A percentile compares a stretch with the other conserved stretches of the same genome.
phyloP scores from a whole-genome alignment of 2,113 vertebrate species.

The Myrmecobius fasciatus region DNA sequence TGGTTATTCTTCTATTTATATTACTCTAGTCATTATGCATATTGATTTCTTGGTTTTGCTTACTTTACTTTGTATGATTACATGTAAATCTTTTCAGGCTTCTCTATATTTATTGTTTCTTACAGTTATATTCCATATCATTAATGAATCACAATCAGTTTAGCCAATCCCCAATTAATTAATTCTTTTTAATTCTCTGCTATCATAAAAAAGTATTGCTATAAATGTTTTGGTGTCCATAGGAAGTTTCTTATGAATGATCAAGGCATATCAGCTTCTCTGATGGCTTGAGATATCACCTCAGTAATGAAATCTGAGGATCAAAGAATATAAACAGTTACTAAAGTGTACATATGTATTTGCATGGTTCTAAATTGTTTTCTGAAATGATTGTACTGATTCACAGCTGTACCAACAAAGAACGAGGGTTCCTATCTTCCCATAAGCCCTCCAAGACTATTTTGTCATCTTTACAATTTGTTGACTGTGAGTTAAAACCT shows the following conservation, averaged over 20 bases:
- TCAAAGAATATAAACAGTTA: not conserved
- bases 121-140: not conserved
- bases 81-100: not conserved
- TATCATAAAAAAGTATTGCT: not conserved
- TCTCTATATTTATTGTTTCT: not conserved
- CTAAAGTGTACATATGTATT: no score
- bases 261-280: not conserved
- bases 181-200: not conserved
- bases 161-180: not conserved
- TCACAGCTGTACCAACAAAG: not conserved
- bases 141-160: not conserved
- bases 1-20: not conserved
- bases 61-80: not conserved
- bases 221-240: not conserved
- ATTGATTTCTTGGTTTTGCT: not conserved
- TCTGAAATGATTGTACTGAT: no score
- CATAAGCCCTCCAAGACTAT: not conserved
- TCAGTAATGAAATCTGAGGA: not conserved
- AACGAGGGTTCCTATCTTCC: not conserved
- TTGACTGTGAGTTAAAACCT: no score
- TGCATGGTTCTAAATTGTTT: no score
- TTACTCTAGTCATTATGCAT: not conserved
- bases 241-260: not conserved
- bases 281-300: not conserved
- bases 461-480: not conserved